These are phyloP conservation scores for Caenorhabditis auriculariae DNA, from an alignment of 2,888 invertebrate genomes.

Conservation along the genomic window DNA sequence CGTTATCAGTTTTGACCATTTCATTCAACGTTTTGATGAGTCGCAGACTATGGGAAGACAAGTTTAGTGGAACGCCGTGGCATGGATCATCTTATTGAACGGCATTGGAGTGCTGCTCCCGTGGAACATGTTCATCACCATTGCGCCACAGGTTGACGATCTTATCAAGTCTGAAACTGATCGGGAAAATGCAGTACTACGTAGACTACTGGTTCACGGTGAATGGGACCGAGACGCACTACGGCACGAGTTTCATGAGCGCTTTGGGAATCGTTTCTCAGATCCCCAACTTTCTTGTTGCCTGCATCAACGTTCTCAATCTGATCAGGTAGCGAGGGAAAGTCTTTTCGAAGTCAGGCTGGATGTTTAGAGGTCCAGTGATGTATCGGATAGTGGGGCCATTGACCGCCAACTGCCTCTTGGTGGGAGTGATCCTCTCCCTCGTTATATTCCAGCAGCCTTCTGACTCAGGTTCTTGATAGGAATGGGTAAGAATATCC, in stretches of 20 bases:
- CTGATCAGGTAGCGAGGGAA: slow-evolving; percentile 12
- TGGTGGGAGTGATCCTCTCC: slow-evolving; percentile 65
- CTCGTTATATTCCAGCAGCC: slow-evolving; percentile 66
- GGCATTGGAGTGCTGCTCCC: slow-evolving; percentile 91
- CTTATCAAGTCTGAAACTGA: neutral
- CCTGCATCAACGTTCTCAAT: slow-evolving; percentile 65
- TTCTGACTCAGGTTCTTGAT: slow-evolving; percentile 19
- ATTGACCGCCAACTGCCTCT: slow-evolving; percentile 53
- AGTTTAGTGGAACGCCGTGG: slow-evolving; percentile 71
- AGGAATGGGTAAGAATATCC: neutral
- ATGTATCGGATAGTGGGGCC: slow-evolving; percentile 78
- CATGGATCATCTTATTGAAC: slow-evolving; percentile 84
- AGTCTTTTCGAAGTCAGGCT: neutral
- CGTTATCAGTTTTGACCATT: no score
- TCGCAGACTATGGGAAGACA: no score
- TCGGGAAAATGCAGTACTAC: no score
- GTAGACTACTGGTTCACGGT: slow-evolving; percentile 78
- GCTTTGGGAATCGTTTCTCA: slow-evolving; percentile 87
- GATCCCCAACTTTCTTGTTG: slow-evolving; percentile 89
- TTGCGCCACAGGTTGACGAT: slow-evolving; percentile 44
- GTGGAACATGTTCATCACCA: slow-evolving; percentile 98
- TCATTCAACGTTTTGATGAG: no score
- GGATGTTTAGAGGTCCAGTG: slow-evolving; percentile 74
- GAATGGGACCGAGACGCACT: slow-evolving; percentile 64
- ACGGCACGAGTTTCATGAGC: slow-evolving; percentile 78